These are phyloP conservation scores for Gymnopithys bicolor DNA, from an alignment of 2,797 vertebrate species.

Conservation along the genomic window DNA sequence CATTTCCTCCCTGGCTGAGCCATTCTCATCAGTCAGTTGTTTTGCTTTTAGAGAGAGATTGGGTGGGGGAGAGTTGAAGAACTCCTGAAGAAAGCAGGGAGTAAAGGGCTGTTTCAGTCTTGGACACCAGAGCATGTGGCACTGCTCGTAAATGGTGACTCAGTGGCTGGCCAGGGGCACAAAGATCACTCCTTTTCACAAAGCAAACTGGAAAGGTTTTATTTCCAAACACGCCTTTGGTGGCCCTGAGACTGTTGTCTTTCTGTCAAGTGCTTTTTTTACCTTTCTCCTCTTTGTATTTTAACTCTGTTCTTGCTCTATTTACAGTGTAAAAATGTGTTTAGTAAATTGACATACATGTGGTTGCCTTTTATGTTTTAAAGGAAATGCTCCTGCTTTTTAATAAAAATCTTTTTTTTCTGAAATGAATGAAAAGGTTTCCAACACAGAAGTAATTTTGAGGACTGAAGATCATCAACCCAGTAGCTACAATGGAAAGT, in stretches of 20 bases:
- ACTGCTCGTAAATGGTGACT: not conserved
- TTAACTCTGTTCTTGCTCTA: not conserved
- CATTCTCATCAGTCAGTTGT: not conserved
- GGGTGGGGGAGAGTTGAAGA: not conserved
- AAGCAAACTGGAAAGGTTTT: not conserved
- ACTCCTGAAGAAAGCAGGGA: not conserved
- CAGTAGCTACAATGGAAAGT: not conserved
- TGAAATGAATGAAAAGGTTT: slow-evolving; percentile 25
- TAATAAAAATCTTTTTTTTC: not conserved
- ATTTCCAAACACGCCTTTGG: not conserved
- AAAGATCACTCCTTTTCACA: not conserved
- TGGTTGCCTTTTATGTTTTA: not conserved
- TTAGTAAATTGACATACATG: not conserved
- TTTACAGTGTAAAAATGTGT: not conserved
- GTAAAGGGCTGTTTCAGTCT: not conserved
- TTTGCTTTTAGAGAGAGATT: not conserved
- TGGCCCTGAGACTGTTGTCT: not conserved
- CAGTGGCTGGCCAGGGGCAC: not conserved
- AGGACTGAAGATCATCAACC: not conserved
- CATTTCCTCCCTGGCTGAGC: not conserved
- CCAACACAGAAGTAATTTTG: not conserved
- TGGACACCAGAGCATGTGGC: not conserved
- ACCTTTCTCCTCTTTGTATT: not conserved
- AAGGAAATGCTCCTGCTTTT: not conserved
- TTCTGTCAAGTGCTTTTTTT: not conserved